Conservation (phyloP, 2,888 invertebrate species). For the Nipponacmea schrenckii region DNA sequence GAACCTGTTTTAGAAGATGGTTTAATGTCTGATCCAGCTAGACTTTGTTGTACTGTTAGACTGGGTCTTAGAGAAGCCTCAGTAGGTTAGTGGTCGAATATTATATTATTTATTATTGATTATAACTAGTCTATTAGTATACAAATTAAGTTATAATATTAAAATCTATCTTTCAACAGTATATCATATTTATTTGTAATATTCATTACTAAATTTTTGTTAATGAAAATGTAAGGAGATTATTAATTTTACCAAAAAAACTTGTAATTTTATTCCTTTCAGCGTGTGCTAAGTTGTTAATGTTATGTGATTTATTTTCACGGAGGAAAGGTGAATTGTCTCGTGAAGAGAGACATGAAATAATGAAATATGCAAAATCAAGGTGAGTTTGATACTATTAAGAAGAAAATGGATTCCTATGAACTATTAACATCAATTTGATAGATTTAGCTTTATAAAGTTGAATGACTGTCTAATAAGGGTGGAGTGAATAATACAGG, state of each 20-base stretch:
- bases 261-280: slow-evolving; percentile 23
- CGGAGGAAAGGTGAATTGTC: slow-evolving; percentile 75
- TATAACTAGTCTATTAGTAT: background rate
- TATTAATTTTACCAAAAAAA: too few relatives aligned
- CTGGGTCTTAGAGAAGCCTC: slow-evolving; percentile 75
- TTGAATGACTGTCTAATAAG: too few relatives aligned
- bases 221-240: too few relatives aligned
- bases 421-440: background rate
- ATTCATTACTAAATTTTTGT: too few relatives aligned
- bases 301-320: slow-evolving; percentile 76
- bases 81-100: slow-evolving; percentile 70
- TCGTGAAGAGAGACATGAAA: slow-evolving; percentile 76
- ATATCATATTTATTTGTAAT: too few relatives aligned
- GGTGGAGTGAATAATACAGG: too few relatives aligned
- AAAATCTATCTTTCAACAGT: too few relatives aligned
- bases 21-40: slow-evolving; percentile 72
- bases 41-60: slow-evolving; percentile 75
- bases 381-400: slow-evolving; percentile 49
- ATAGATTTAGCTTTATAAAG: too few relatives aligned
- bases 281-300: slow-evolving; percentile 69
- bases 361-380: slow-evolving; percentile 76
- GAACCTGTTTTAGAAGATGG: slow-evolving; percentile 37
- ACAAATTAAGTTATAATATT: too few relatives aligned
- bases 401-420: background rate
- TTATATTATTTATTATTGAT: background rate